Percentiles rank a stretch among this genome's conserved stretches.
These are phyloP conservation scores for Mirounga angustirostris DNA, from an alignment of 2,113 vertebrate species.

Conservation along the genomic window DNA sequence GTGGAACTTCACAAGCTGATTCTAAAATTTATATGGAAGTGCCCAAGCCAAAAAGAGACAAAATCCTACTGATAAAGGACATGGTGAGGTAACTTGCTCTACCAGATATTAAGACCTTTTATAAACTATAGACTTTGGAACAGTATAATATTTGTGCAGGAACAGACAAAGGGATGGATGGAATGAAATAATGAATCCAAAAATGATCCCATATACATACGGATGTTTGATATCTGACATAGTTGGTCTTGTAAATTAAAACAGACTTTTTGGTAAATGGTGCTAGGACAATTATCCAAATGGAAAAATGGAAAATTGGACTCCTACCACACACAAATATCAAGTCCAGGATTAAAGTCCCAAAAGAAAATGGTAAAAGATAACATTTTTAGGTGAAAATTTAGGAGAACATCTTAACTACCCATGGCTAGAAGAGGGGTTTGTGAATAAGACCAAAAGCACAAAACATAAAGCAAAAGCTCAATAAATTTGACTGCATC, in stretches of 20 bases:
- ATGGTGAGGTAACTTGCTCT: neutral
- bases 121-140: neutral
- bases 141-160: neutral
- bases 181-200: conserved; percentile 4
- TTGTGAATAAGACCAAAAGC: conserved; percentile 43
- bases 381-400: conserved; percentile 40
- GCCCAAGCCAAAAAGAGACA: neutral
- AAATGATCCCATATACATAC: neutral
- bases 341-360: conserved; percentile 26
- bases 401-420: neutral
- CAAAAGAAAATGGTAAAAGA: neutral
- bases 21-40: conserved; percentile 48
- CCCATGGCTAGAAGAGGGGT: neutral
- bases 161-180: neutral
- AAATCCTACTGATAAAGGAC: neutral
- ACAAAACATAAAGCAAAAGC: conserved; percentile 31
- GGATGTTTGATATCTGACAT: neutral
- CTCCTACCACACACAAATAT: neutral
- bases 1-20: neutral
- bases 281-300: neutral
- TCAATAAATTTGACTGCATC: conserved; percentile 15
- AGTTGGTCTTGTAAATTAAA: neutral
- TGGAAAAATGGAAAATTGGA: conserved; percentile 42
- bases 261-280: neutral
- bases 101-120: neutral